Evolutionary conservation across 2,113 vertebrate genomes (phyloP).

Genomic region (Platycercus adscitus): DNA sequence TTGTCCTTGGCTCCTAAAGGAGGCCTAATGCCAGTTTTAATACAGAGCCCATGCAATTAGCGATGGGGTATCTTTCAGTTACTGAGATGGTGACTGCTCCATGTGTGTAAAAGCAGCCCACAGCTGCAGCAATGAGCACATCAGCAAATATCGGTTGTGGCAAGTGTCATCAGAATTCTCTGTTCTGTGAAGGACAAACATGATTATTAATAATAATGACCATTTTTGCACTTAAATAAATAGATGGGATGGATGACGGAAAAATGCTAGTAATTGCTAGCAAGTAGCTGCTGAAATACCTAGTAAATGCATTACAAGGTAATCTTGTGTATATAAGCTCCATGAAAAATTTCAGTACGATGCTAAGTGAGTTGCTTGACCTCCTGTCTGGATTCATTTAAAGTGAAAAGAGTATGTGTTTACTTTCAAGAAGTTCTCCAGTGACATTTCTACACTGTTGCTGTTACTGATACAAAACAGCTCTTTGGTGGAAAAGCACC

Average conservation of each 20-base stretch:
- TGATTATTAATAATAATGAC: background rate
- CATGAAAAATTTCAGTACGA: background rate
- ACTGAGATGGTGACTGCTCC: background rate
- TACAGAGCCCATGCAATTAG: background rate
- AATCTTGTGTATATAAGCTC: background rate
- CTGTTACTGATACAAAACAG: background rate
- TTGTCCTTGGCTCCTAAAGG: background rate
- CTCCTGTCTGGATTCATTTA: background rate
- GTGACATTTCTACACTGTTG: background rate
- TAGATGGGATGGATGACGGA: background rate
- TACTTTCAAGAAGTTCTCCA: background rate
- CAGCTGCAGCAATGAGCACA: background rate
- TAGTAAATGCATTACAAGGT: background rate
- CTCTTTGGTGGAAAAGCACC: background rate
- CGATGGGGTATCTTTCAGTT: background rate
- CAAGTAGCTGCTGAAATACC: background rate
- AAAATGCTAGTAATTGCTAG: background rate
- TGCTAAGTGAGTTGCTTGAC: background rate
- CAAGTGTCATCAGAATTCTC: background rate
- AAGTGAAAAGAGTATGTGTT: background rate
- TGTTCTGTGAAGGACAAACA: background rate
- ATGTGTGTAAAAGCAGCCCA: background rate
- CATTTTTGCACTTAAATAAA: background rate
- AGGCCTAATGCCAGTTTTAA: background rate
- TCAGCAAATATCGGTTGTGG: background rate